Evolutionary conservation across 2,888 invertebrate species (phyloP).

Genomic region (Hirtodrosophila alboralis): DNA sequence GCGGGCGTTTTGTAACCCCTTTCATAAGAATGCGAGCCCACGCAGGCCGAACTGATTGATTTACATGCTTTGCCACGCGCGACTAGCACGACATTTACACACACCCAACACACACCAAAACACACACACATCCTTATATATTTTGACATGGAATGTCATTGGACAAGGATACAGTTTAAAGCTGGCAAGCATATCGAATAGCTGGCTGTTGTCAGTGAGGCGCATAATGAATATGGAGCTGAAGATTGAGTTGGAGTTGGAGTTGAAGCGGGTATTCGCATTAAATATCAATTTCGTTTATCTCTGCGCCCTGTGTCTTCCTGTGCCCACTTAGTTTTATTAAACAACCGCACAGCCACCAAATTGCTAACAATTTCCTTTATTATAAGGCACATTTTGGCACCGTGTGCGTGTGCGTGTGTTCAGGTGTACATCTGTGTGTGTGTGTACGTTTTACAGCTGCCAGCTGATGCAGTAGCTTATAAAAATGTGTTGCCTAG

Average conservation of each 20-base stretch:
- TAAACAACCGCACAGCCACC: conserved; percentile 57
- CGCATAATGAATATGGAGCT: conserved; percentile 41
- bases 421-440: conserved; percentile 20
- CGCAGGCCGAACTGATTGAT: conserved; percentile 71
- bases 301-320: conserved; percentile 57
- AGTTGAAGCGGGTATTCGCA: conserved; percentile 21
- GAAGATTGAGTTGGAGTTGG: neutral
- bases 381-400: conserved; percentile 62
- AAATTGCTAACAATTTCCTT: conserved; percentile 78
- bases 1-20: conserved; percentile 49
- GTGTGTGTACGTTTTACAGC: conserved; percentile 67
- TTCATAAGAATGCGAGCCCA: conserved; percentile 39
- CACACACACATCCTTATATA: too few relatives aligned
- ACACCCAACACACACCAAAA: too few relatives aligned
- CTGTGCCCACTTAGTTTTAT: conserved; percentile 74
- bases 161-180: conserved; percentile 54
- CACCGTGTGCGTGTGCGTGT: conserved; percentile 2
- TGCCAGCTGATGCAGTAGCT: conserved; percentile 55
- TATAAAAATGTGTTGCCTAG: conserved; percentile 61
- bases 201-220: conserved; percentile 24
- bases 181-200: conserved; percentile 28
- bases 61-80: conserved; percentile 70
- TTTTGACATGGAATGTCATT: conserved; percentile 63
- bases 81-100: conserved; percentile 43
- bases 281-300: conserved; percentile 79